A percentile compares a stretch with the other conserved stretches of the same genome.
Evolutionary conservation across 1,140 invertebrate genomes (phyloP).

Genomic region (Arion vulgaris): DNA sequence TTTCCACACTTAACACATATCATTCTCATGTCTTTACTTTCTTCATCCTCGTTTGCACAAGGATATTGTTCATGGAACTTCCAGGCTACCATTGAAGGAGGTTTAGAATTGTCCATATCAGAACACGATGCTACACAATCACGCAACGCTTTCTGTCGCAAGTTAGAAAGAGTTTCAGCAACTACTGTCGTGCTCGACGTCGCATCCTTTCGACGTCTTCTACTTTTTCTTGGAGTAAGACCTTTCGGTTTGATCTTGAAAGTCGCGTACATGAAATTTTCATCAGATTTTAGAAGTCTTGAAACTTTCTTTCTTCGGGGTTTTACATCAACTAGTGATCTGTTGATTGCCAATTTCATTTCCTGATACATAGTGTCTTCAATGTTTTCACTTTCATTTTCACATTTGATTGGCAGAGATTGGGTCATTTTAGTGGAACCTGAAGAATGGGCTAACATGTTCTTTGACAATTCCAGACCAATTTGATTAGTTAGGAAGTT

Average conservation of each 20-base stretch:
- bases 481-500: constrained; percentile 19
- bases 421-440: background rate
- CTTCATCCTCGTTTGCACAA: background rate
- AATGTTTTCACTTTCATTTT: background rate
- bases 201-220: constrained; percentile 21
- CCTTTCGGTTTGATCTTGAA: constrained; percentile 54
- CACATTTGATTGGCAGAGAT: background rate
- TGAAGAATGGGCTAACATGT: background rate
- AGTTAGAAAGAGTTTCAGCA: constrained; percentile 10
- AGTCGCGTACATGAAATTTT: constrained; percentile 63
- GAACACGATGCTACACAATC: background rate
- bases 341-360: background rate
- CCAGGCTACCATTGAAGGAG: constrained; percentile 22
- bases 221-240: constrained; percentile 3
- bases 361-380: background rate
- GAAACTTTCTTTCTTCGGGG: constrained; percentile 53
- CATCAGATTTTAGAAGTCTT: constrained; percentile 57
- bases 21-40: background rate
- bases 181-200: background rate
- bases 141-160: constrained; percentile 5
- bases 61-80: constrained; percentile 41
- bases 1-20: background rate
- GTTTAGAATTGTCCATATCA: background rate
- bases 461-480: background rate
- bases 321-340: constrained; percentile 38